Percentiles rank a stretch among this genome's conserved stretches.
Evolutionary conservation across 2,888 invertebrate species (phyloP).

Genomic region (Myathropa florea): DNA sequence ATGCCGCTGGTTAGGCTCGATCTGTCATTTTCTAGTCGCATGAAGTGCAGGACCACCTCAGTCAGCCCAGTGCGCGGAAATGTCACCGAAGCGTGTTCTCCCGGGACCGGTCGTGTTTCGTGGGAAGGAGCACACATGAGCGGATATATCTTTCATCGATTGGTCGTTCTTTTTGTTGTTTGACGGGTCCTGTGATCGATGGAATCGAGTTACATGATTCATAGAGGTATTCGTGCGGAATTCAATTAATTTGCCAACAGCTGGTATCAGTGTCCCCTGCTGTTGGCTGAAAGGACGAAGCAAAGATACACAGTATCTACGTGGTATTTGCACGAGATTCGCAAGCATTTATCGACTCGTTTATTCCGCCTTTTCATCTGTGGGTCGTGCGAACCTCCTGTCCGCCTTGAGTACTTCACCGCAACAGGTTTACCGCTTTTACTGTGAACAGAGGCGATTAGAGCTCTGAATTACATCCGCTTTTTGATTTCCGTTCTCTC

Average conservation of each 20-base stretch:
- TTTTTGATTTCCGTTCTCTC: not conserved
- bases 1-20: conserved; percentile 11
- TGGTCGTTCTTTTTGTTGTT: not conserved
- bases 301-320: not conserved
- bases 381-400: not conserved
- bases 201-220: conserved; percentile 1
- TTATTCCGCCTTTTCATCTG: no score
- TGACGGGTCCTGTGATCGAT: conserved; percentile 9
- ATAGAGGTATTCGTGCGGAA: conserved; percentile 6
- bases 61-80: not conserved
- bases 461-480: not conserved
- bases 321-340: not conserved
- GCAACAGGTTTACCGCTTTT: not conserved
- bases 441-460: conserved; percentile 1
- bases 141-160: not conserved
- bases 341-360: no score
- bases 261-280: not conserved
- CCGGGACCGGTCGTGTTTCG: not conserved
- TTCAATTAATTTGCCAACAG: conserved; percentile 13
- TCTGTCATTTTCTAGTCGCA: conserved; percentile 35
- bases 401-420: not conserved
- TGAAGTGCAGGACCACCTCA: conserved; percentile 22
- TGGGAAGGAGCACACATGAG: not conserved
- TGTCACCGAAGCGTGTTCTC: not conserved
- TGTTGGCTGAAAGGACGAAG: not conserved